These are phyloP conservation scores for Oxytorus armatus DNA, from an alignment of 2,888 invertebrate species.

Conservation along the genomic window DNA sequence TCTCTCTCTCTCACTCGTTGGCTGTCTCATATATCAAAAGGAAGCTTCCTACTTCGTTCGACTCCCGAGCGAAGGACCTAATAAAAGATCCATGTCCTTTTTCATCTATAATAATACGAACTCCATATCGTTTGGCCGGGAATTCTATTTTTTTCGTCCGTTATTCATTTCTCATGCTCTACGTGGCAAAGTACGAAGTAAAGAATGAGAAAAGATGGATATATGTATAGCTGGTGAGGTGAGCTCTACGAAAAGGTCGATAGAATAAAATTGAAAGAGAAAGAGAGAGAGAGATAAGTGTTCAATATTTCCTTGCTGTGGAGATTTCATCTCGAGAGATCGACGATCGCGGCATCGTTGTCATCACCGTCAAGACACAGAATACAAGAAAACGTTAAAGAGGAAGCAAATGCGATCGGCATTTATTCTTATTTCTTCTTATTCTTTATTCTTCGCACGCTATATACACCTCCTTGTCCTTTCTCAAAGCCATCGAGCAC, in stretches of 20 bases:
- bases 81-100: conserved; percentile 37
- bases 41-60: conserved; percentile 29
- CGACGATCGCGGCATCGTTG: conserved; percentile 43
- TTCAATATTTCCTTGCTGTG: conserved; percentile 20
- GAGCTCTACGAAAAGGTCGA: conserved; percentile 25
- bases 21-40: conserved; percentile 50
- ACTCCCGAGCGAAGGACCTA: conserved; percentile 36
- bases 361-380: conserved; percentile 30
- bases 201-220: conserved; percentile 14
- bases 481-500: conserved; percentile 57
- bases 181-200: conserved; percentile 14
- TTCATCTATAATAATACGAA: conserved; percentile 43
- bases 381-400: conserved; percentile 37
- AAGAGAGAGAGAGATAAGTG: conserved; percentile 10
- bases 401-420: conserved; percentile 61
- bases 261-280: conserved; percentile 8
- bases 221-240: conserved; percentile 8
- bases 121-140: conserved; percentile 14
- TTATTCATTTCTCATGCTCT: conserved; percentile 48
- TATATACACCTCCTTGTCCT: conserved; percentile 6
- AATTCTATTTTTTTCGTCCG: conserved; percentile 33
- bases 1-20: conserved; percentile 14
- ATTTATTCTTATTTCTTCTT: conserved; percentile 48
- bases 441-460: conserved; percentile 25
- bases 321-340: conserved; percentile 37